phyloP scores from a whole-genome alignment of 2,888 invertebrate species.

The Zygaena filipendulae region DNA sequence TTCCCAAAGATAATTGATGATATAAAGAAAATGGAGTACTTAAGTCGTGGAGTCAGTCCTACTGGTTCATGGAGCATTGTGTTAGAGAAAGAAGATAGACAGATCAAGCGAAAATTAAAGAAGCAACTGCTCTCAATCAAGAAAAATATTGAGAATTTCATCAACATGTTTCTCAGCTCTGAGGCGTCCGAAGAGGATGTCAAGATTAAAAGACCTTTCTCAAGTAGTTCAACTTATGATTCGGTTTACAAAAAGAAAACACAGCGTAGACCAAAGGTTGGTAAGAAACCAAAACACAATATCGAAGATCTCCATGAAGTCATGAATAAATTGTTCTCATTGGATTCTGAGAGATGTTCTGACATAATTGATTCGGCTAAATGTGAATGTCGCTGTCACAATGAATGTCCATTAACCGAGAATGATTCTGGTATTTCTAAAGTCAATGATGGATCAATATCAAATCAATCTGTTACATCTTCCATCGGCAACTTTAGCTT shows the following conservation, averaged over 20 bases:
- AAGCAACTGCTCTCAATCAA: slow-evolving; percentile 40
- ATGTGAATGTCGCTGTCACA: slow-evolving; percentile 38
- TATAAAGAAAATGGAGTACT: slow-evolving; percentile 24
- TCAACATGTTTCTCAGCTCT: slow-evolving; percentile 23
- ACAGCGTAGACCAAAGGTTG: slow-evolving; percentile 12
- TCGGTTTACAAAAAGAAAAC: slow-evolving; percentile 20
- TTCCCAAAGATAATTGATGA: slow-evolving; percentile 26
- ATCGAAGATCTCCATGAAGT: slow-evolving; percentile 51
- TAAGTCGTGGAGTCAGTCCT: slow-evolving; percentile 28
- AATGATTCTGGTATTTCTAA: slow-evolving; percentile 38
- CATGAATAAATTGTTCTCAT: slow-evolving; percentile 36
- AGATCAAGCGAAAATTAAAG: slow-evolving; percentile 35
- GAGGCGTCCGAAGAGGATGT: slow-evolving; percentile 10
- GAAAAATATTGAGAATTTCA: slow-evolving; percentile 35
- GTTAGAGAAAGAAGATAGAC: slow-evolving; percentile 37
- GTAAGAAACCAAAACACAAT: slow-evolving; percentile 47
- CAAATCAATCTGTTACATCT: slow-evolving; percentile 42
- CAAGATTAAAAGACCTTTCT: slow-evolving; percentile 9
- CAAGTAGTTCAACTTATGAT: not conserved
- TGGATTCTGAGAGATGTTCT: slow-evolving; percentile 17
- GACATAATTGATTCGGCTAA: slow-evolving; percentile 13
- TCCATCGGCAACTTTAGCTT: slow-evolving; percentile 54
- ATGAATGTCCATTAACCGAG: slow-evolving; percentile 21
- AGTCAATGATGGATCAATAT: slow-evolving; percentile 27
- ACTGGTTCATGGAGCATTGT: slow-evolving; percentile 44